Evolutionary conservation across 1,140 invertebrate species (phyloP).

Genomic region (Calycopis cecrops): DNA sequence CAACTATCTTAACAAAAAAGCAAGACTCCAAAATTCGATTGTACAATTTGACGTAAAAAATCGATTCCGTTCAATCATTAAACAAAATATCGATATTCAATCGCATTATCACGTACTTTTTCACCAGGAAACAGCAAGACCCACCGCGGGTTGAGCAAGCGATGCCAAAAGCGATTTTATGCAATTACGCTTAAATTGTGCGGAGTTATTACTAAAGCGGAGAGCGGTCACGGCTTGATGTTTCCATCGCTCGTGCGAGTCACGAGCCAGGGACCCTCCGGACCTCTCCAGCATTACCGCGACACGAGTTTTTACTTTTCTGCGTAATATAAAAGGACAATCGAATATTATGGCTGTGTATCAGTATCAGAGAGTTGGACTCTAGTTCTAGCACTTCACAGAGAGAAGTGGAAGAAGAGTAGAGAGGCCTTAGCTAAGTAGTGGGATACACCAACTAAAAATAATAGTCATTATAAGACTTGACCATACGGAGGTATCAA

Average conservation of each 20-base stretch:
- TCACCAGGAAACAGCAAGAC: constrained; percentile 47
- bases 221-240: constrained; percentile 52
- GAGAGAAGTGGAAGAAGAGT: too few species aligned
- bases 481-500: too few species aligned
- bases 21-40: too few species aligned
- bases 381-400: too few species aligned
- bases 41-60: neutral
- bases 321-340: too few species aligned
- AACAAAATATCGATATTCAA: neutral
- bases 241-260: constrained; percentile 39
- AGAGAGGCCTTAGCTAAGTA: too few species aligned
- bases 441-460: too few species aligned
- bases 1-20: too few species aligned
- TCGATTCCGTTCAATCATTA: neutral
- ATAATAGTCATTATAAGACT: too few species aligned
- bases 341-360: too few species aligned
- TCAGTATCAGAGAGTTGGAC: too few species aligned
- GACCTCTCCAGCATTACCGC: neutral
- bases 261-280: constrained; percentile 33
- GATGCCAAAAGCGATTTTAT: constrained; percentile 63
- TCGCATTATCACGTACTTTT: constrained; percentile 15
- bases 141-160: constrained; percentile 56
- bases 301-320: too few species aligned
- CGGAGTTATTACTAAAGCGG: constrained; percentile 54
- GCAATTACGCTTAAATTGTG: constrained; percentile 61